Base-by-base conservation (phyloP, 2,113 vertebrate genomes). In the Ceuthmochares aereus region DNA sequence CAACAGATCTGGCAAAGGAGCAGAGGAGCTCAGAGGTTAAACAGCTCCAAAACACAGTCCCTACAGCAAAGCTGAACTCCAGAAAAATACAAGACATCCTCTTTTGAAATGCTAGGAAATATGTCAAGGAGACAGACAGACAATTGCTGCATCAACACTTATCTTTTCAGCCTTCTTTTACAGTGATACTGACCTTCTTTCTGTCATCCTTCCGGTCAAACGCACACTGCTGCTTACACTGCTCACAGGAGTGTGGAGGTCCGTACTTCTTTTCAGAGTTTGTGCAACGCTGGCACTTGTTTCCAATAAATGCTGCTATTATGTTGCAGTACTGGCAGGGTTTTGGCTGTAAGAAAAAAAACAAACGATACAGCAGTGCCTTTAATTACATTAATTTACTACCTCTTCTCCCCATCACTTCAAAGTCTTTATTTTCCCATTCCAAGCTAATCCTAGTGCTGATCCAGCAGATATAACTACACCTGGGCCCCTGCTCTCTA, bases 251-350 rank as follows among this genome's bases (percentile, higher is more conserved):
- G 91, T 98, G 98, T 0, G 98, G 98, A 7, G 97, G 97, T 5
- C 98, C 98, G 1, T 98, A 98, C 82, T 98, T 98, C 97, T 98
- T 98, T 75, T 98, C 98, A 2, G 98, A 98, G 88, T 98, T 98
- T 9, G 98, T 98, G 84, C 98, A 98, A 14, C 98, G 98, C 72
- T 98, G 98, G 94, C 98, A 98, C 92, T 98, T 98, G 96, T 98
- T 98, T 45, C 98, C 98, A 89, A 98, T 98, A 89, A 98, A 98
- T 0, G 98, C 98, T 34, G 98, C 98, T 63, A 98, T 98, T 59
- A 98, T 98, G 94, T 98, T 98, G 96, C 98, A 98, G 90, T 98
- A 98, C 95, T 98, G 98, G 96, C 98, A 98, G 62, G 98, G 98
- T 78, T 98, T 98, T 15, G 98, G 98, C 98, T 98, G 80, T 37